Evolutionary conservation across 2,888 invertebrate species (phyloP), one percentile per base, ranked within the genome.

Genomic region (Cheilosia grossa): DNA sequence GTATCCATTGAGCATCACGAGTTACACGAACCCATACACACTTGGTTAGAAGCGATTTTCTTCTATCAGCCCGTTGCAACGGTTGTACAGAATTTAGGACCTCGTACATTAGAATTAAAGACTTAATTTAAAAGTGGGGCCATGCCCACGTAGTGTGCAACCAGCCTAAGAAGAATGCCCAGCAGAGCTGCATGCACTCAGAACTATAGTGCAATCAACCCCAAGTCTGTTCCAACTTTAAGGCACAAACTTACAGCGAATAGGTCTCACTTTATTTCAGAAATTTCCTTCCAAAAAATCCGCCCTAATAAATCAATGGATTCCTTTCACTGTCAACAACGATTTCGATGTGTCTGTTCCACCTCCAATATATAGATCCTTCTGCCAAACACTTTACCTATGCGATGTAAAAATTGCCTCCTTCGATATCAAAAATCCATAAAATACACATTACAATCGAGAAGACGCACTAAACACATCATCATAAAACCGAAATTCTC

Each of bases 371-470:
- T 19, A 30, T 4, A 21, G 27, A 30, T 67, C 51, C 59, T 75
- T 77, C 54, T 49, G 77, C 69, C 67, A 63, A 59, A 44, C 69
- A 69, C 69, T 56, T 44, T 33, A 30, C 19, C 21, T 19, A 27
- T 30, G 42, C 7, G 17, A 13, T 9, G 40, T 24, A 30, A 44
- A 72, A 73, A 81, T 77, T 77, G 67, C 63, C 85, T 81, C 56
- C 10, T 70, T 85, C 77, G 69, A 85, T 85, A 85, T 85, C 85
- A 85, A 85, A 85, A 85, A 85, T 80, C 81, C 85, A 85, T 85
- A 85, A 85, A 85, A 85, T 80, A 81, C 72, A 72, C 85, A 85
- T 85, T 85, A 85, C 85, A 67, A 81, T 67, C 81, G 67, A 21
- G 66, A 67, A 85, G 24, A 77, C 81, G 81, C 85, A 85, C 85